These are phyloP conservation scores for Candoia aspera DNA, from an alignment of 2,113 vertebrate species.

Conservation along the genomic window DNA sequence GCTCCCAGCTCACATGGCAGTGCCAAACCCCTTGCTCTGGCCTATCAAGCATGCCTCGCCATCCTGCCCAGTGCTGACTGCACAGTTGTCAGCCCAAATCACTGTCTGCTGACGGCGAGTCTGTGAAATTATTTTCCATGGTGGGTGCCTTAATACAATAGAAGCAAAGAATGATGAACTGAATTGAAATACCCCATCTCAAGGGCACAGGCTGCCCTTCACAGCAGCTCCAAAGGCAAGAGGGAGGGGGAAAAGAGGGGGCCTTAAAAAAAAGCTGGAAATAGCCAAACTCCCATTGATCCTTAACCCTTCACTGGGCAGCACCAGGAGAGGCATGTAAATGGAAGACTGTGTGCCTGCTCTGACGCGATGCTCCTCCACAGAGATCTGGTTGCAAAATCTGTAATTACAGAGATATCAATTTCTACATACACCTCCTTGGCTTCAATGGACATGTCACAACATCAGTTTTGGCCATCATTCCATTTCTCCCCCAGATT, in stretches of 20 bases:
- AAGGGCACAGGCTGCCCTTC: background rate
- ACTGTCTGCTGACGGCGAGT: background rate
- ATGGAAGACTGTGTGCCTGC: background rate
- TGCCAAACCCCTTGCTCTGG: no score
- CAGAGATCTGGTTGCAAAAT: background rate
- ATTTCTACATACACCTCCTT: no score
- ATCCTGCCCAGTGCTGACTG: background rate
- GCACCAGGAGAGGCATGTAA: no score
- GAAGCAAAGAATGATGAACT: background rate
- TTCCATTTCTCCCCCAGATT: no score
- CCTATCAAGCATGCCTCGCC: background rate
- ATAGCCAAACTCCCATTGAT: background rate
- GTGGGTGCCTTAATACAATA: conserved; percentile 4
- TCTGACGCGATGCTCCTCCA: background rate
- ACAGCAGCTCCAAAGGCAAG: background rate
- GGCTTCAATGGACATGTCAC: no score
- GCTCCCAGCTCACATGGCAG: background rate
- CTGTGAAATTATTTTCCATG: conserved; percentile 17
- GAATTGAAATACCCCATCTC: background rate
- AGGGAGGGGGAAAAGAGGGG: background rate
- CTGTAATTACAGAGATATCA: background rate
- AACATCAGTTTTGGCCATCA: no score
- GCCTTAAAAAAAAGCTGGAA: background rate
- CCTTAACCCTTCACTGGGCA: background rate
- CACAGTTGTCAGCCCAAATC: background rate